Evolutionary conservation across 2,797 vertebrate genomes (phyloP), one percentile per base, ranked within the genome.

Genomic region (Rhabdophis nuchalis): DNA sequence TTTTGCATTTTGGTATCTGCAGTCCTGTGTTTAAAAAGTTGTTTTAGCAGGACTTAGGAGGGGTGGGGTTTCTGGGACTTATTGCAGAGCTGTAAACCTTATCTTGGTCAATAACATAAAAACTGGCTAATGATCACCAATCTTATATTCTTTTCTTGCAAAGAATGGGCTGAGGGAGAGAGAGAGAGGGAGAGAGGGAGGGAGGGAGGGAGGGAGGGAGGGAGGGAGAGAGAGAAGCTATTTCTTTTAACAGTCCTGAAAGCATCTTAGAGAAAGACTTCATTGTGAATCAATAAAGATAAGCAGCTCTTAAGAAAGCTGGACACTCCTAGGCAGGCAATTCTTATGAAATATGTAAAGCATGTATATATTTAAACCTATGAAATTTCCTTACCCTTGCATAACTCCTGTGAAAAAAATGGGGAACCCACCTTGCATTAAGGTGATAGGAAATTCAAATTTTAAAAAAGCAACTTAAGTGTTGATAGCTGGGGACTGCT

Each of bases 121-220:
- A 98, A 89, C 95, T 97, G 96, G 97, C 97, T 98, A 97, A 97
- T 97, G 96, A 97, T 97, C 97, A 95, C 96, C 94, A 93, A 27
- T 91, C 93, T 85, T 94, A 94, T 96, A 95, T 95, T 95, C 94
- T 97, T 96, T 96, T 95, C 94, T 95, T 96, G 93, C 91, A 89
- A 94, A 93, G 93, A 86, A 89, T 91, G 93, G 91, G 85, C 89
- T 96, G 94, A 87, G 4, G 46, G 89, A 72, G 92, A 72, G n/a
- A 11, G 58, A 64, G 91, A 64, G 29, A 25, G 85, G 64, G 91
- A 94, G 90, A 96, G 54, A 32, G 64, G 1, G 54, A 14, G 5
- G 54, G 46, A 50, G 46, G n/a, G n/a, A 54, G 53, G 9, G 94
- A 87, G 5, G 25, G 88, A 64, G 91, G 60, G 29, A 16, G 85